Conservation (phyloP, 2,888 invertebrate genomes). For the Spodoptera littoralis region DNA sequence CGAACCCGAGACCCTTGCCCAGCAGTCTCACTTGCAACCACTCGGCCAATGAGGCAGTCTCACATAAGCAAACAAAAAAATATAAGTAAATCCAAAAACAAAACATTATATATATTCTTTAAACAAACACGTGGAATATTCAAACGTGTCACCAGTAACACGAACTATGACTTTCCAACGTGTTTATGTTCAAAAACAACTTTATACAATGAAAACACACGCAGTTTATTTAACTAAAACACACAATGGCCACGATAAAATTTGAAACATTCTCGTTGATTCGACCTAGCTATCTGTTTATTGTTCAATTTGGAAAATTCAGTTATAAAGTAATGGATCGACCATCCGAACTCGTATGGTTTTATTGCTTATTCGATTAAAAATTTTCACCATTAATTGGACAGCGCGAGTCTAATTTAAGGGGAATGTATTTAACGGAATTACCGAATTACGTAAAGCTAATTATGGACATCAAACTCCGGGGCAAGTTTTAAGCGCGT, state of each 20-base stretch:
- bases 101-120: neutral
- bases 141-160: slow-evolving; percentile 21
- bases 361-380: slow-evolving; percentile 66
- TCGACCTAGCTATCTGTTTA: slow-evolving; percentile 35
- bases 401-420: slow-evolving; percentile 67
- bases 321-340: slow-evolving; percentile 47
- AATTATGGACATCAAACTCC: slow-evolving; percentile 81
- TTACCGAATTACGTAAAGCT: slow-evolving; percentile 76
- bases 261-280: slow-evolving; percentile 37
- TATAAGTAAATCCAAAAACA: slow-evolving; percentile 1
- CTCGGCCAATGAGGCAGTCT: too few relatives aligned
- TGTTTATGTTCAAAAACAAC: slow-evolving; percentile 17
- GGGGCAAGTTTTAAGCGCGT: slow-evolving; percentile 69
- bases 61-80: neutral
- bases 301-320: slow-evolving; percentile 50
- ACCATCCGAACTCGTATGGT: slow-evolving; percentile 47
- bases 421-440: slow-evolving; percentile 73
- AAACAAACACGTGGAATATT: slow-evolving; percentile 18
- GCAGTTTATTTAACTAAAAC: slow-evolving; percentile 45
- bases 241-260: slow-evolving; percentile 19
- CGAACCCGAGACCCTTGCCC: too few relatives aligned
- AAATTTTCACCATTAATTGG: slow-evolving; percentile 71
- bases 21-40: too few relatives aligned
- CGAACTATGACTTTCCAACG: slow-evolving; percentile 17
- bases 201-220: slow-evolving; percentile 25